Conservation (phyloP, 2,888 invertebrate species). For the Synergus gifuensis region DNA sequence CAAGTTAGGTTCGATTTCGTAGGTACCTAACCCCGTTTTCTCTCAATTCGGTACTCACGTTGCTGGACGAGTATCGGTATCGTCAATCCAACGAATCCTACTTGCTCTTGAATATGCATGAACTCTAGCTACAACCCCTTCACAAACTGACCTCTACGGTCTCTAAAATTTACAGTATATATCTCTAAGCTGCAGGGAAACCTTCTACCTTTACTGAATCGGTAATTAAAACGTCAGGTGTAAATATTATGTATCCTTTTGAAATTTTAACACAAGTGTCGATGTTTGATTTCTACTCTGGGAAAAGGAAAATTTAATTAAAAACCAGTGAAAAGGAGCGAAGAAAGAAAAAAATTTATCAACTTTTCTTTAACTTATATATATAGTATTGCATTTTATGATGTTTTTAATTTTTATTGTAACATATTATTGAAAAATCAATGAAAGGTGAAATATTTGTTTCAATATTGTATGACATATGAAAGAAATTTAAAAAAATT, state of each 20-base stretch:
- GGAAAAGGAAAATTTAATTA: no score
- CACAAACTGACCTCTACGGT: conserved; percentile 29
- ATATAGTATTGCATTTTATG: no score
- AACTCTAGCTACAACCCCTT: background rate
- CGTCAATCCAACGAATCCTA: conserved; percentile 2
- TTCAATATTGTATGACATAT: no score
- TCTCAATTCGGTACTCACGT: conserved; percentile 11
- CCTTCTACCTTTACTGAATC: background rate
- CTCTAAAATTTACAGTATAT: conserved; percentile 28
- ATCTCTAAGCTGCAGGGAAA: background rate
- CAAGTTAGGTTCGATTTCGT: background rate
- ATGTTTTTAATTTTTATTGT: no score
- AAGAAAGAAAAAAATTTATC: no score
- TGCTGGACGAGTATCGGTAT: conserved; percentile 12
- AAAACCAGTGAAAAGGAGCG: no score
- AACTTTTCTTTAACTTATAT: no score
- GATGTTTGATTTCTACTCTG: no score
- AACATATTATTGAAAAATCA: no score
- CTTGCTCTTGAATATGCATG: conserved; percentile 21
- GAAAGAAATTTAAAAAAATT: no score
- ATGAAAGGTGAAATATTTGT: no score
- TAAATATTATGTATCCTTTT: background rate
- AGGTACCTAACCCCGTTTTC: background rate
- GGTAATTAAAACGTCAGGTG: background rate
- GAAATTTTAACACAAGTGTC: background rate